Base-by-base conservation (phyloP, 2,888 invertebrate species). In the Hartigia nigra region DNA sequence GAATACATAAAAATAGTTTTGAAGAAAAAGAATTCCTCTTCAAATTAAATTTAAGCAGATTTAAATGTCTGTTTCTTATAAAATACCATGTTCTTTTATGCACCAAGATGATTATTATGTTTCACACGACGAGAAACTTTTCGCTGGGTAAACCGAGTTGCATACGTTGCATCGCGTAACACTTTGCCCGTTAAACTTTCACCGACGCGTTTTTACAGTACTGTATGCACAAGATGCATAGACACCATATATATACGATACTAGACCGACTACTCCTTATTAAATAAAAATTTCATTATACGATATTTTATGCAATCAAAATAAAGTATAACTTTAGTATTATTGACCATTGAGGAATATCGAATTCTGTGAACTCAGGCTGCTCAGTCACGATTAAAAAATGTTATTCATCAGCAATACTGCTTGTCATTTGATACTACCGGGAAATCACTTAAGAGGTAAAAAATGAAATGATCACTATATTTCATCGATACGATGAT, bases 111-210 rank as follows among this genome's bases (percentile, higher is more conserved):
- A 23, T 55, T 55, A 55, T 55, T 9, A 55, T 23, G 1, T 9
- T 55, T 55, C 9, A 23, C 23, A 55, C 55, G 2, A 23, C 55
- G 55, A 55, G 55, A 23, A 55, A 55, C 9, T 23, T 55, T 55
- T 14, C 55, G 2, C 23, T 55, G 55, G 9, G 23, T 55, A 55
- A 0, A 55, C 2, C 55, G 55, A 34, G 37, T 39, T 36, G 35
- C 72, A 34, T 14, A 70, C 72, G 76, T 39, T 79, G 55, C 78
- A 79, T 31, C 74, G 36, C 37, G 74, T 76, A 75, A 75, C 76
- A 76, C 76, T 76, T 78, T 78, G 36, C 72, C 32, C 37, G 72
- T 34, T 72, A 72, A 72, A 37, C 78, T 79, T 79, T 79, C 78
- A 69, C 78, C 69, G 36, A 35, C 36, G 74, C 74, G 23, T 23